Base-by-base conservation (phyloP, 2,888 invertebrate species). In the Arenicola marina region DNA sequence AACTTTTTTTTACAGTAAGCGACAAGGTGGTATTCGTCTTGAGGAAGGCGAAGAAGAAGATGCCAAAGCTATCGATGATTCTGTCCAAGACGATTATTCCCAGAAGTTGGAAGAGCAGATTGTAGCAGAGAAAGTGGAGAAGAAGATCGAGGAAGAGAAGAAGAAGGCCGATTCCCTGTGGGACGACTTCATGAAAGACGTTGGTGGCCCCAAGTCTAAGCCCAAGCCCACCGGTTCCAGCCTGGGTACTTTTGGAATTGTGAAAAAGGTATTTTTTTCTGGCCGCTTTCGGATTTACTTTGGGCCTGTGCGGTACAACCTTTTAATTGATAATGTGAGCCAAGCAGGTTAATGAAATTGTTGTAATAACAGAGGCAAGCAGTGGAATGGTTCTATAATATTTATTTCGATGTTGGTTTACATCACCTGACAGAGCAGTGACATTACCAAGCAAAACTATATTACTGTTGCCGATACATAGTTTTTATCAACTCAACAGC, bases 161-260 rank as follows among this genome's bases (percentile, higher is more conserved):
- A 78, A 79, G 61, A 75, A 71, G 62, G 75, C 77, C 2, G 79
- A 83, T 66, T 74, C 76, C 55, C 66, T 83, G 29, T 83, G 83
- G 83, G 75, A 79, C 4, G 80, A 79, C 63, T 83, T 83, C 68
- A 66, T 81, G 69, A 69, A 79, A n/a, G 82, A 80, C 69, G 79
- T 81, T 24, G 75, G 76, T n/a, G 62, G 63, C 21, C 64, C 60
- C 29, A 45, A n/a, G 18, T n/a, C 60, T 18, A 63, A 56, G 28
- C 48, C 63, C 15, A 56, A 51, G 29, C 43, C 60, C 2, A 21
- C 59, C 21, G 32, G 7, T 38, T 38, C 38, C 38, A 57, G 63
- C 2, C 21, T 61, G 2, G 63, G 60, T 2, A 29, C 34, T 4
- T 48, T 58, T n/a, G n/a, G n/a, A n/a, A n/a, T n/a, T n/a, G n/a